Evolutionary conservation across 2,888 invertebrate species (phyloP).

Genomic region (Sclerodermus sp.): DNA sequence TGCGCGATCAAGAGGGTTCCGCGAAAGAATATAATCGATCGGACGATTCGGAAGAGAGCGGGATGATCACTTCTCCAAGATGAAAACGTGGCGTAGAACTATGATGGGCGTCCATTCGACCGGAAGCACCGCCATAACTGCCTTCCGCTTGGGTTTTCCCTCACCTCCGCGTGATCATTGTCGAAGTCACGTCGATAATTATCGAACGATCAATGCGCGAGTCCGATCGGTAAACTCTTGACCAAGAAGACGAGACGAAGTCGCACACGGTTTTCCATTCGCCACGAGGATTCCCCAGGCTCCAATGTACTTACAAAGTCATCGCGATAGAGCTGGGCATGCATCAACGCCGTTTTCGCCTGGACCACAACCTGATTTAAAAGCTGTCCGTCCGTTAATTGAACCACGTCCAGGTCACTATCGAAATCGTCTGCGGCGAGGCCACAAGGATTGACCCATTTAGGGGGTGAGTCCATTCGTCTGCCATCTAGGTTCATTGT

Average conservation of each 20-base stretch:
- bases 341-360: conserved; percentile 56
- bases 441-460: conserved; percentile 63
- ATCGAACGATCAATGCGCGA: conserved; percentile 26
- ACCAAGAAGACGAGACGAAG: no score
- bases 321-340: conserved; percentile 56
- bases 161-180: conserved; percentile 20
- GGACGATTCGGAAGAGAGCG: conserved; percentile 14
- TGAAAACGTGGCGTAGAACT: conserved; percentile 24
- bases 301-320: conserved; percentile 61
- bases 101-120: conserved; percentile 40
- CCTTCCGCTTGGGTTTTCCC: conserved; percentile 42
- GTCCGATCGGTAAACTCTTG: no score
- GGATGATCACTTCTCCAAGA: conserved; percentile 35
- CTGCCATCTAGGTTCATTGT: conserved; percentile 44
- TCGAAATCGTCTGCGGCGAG: conserved; percentile 47
- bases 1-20: no score
- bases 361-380: conserved; percentile 56
- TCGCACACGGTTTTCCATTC: no score
- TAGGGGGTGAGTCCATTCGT: conserved; percentile 47
- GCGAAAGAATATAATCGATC: conserved; percentile 6
- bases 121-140: conserved; percentile 50
- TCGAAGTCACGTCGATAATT: conserved; percentile 29
- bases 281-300: no score
- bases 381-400: conserved; percentile 52
- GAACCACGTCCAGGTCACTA: conserved; percentile 43